Conservation (phyloP, 2,888 invertebrate genomes). For the Tetragnatha montana region DNA sequence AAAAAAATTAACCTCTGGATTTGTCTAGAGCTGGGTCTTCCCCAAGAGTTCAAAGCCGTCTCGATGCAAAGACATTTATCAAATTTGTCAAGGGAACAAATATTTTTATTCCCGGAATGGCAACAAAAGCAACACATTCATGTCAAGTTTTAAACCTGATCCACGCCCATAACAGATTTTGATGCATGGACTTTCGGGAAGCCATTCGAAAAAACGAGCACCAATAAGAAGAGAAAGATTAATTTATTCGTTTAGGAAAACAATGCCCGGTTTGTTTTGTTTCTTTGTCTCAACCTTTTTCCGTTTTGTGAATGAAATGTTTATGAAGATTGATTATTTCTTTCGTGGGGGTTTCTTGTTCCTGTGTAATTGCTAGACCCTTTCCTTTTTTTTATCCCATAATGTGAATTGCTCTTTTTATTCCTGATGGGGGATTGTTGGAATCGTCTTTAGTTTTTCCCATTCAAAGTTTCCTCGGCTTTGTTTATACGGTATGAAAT, state of each 20-base stretch:
- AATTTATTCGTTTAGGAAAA: slow-evolving; percentile 41
- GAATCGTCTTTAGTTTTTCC: neutral
- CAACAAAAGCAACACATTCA: slow-evolving; percentile 26
- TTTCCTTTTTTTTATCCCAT: neutral
- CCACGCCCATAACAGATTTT: slow-evolving; percentile 52
- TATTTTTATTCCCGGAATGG: slow-evolving; percentile 37
- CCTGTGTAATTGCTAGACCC: neutral
- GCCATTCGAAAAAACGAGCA: slow-evolving; percentile 12
- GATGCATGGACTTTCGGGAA: slow-evolving; percentile 36
- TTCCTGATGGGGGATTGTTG: neutral
- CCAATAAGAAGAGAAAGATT: slow-evolving; percentile 24
- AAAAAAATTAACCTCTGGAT: neutral
- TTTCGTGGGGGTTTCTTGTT: slow-evolving; percentile 11
- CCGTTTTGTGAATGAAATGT: slow-evolving; percentile 35
- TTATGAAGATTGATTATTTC: slow-evolving; percentile 49
- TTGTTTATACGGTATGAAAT: neutral
- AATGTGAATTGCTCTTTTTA: neutral
- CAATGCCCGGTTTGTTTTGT: slow-evolving; percentile 31
- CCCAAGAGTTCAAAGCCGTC: neutral
- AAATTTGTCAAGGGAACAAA: slow-evolving; percentile 52
- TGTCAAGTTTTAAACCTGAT: slow-evolving; percentile 47
- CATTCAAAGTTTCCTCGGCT: neutral
- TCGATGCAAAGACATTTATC: slow-evolving; percentile 23
- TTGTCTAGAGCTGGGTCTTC: neutral
- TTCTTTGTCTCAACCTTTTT: slow-evolving; percentile 1